A percentile compares a stretch with the other conserved stretches of the same genome.
Evolutionary conservation across 2,888 invertebrate species (phyloP).

Genomic region (Erebia ligea): DNA sequence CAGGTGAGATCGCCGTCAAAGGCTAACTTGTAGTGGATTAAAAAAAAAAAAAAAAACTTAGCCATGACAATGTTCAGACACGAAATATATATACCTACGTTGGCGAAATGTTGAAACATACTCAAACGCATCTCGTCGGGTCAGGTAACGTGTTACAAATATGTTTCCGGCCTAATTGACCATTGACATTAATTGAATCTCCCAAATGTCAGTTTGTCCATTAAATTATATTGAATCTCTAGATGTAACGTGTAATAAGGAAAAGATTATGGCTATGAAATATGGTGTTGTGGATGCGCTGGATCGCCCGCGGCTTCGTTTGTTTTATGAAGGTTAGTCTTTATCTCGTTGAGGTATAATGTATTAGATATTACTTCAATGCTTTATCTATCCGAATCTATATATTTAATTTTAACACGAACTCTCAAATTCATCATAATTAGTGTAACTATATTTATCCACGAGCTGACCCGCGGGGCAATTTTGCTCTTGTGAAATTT

Average conservation of each 20-base stretch:
- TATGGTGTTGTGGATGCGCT: constrained; percentile 9
- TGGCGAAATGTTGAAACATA: too few species aligned
- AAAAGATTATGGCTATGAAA: constrained; percentile 16
- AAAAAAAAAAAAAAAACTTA: too few species aligned
- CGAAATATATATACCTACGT: too few species aligned
- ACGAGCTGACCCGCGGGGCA: too few species aligned
- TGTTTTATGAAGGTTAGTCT: constrained; percentile 2
- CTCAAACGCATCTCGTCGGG: neutral
- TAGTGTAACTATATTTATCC: too few species aligned
- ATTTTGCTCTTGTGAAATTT: too few species aligned
- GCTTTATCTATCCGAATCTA: neutral
- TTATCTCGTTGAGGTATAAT: neutral
- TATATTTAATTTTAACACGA: neutral
- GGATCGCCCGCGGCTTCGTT: constrained; percentile 1
- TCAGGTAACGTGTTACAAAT: neutral
- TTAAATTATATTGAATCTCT: constrained; percentile 33
- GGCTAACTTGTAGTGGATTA: too few species aligned
- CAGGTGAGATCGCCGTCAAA: too few species aligned
- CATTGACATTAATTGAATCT: constrained; percentile 36
- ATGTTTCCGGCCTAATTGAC: constrained; percentile 23
- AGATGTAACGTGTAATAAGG: constrained; percentile 20
- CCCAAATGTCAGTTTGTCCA: constrained; percentile 34
- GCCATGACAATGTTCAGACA: too few species aligned
- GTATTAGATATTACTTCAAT: too few species aligned
- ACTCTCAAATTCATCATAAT: too few species aligned